phyloP scores from a whole-genome alignment of 2,113 vertebrate species.

The Sturnus vulgaris region DNA sequence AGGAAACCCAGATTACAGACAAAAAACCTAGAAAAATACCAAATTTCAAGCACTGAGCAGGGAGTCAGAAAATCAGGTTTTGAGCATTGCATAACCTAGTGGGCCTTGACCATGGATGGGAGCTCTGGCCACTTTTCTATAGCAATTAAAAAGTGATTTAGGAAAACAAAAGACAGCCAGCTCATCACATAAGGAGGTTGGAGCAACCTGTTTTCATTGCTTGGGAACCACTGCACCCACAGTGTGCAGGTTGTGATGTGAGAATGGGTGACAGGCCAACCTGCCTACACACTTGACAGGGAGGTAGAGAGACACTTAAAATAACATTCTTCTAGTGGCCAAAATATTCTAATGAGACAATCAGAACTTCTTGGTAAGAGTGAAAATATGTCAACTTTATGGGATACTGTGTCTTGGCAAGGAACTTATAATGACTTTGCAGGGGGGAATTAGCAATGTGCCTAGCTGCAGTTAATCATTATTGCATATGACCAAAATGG shows the following conservation, averaged over 20 bases:
- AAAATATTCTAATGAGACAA: neutral
- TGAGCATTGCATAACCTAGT: neutral
- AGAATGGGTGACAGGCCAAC: neutral
- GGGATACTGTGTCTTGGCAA: neutral
- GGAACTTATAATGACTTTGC: neutral
- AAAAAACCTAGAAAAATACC: neutral
- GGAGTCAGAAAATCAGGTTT: neutral
- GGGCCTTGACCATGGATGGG: neutral
- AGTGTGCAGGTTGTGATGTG: neutral
- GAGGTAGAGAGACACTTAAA: neutral
- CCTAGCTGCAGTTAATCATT: neutral
- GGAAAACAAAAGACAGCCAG: neutral
- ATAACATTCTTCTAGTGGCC: neutral
- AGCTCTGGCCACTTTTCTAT: neutral
- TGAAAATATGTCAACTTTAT: neutral
- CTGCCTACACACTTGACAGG: neutral
- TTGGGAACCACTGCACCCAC: neutral
- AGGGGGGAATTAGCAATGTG: neutral
- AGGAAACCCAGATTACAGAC: neutral
- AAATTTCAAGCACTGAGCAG: neutral
- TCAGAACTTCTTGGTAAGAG: neutral
- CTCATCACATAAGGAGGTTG: neutral
- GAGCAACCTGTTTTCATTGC: neutral
- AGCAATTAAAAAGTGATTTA: neutral
- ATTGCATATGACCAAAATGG: neutral